Evolutionary conservation across 2,888 invertebrate species (phyloP), one percentile per base, ranked within the genome.

Genomic region (Elgonia sp.): DNA sequence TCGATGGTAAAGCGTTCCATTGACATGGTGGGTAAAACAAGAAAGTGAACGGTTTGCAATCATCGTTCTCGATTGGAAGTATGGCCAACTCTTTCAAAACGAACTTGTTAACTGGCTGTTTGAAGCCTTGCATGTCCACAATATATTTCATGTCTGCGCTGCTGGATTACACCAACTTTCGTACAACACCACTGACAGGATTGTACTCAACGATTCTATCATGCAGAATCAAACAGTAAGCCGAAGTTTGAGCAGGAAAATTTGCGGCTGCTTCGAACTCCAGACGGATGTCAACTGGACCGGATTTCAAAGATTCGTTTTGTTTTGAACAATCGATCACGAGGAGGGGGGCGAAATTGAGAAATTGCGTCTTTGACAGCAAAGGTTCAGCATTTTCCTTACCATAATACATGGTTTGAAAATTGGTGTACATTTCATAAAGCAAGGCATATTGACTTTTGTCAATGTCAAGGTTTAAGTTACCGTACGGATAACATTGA

Each of bases 401-500:
- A 46, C 42, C 46, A 67, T 67, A 67, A 46, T 42, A 67, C 46
- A 67, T 67, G 67, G 46, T 14, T 65, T 77, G 72, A 46, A 88
- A 88, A 55, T 84, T 55, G 4, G 18, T 46, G 72, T 65, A 88
- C 81, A 73, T 77, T 20, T 82, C 77, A 50, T 85, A 77, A 0
- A 81, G 72, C 9, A 60, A 6, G 18, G 77, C 37, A 50, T 42
- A 86, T 57, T 63, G 73, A 86, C 79, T 72, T 20, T n/a, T 10
- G 21, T 40, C 14, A 3, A 79, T 40, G 50, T 88, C 65, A 29
- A 76, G 69, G 69, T 88, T 83, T 9, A 84, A 29, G 73, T 86
- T 84, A 16, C 84, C 83, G 89, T 94, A 94, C 12, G 67, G 46
- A 40, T 40, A 63, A 40, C n/a, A 63, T 63, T 63, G 39, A n/a